Percentiles rank a stretch among this genome's conserved stretches.
These are phyloP conservation scores for Neogale vison DNA, from an alignment of 2,113 vertebrate species.

Conservation along the genomic window DNA sequence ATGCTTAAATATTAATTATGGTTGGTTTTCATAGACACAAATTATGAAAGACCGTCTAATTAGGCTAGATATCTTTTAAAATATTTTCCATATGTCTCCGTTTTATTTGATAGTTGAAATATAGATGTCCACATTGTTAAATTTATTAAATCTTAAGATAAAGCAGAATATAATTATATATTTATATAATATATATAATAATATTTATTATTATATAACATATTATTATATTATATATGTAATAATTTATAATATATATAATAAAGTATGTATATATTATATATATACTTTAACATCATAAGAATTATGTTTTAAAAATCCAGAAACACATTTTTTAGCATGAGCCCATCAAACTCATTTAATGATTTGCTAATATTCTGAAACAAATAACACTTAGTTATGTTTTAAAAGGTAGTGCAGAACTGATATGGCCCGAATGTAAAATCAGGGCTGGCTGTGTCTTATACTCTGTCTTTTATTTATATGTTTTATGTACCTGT, in stretches of 20 bases:
- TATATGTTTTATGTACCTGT: not conserved
- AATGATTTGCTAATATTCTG: constrained; percentile 32
- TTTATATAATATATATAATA: too few species aligned
- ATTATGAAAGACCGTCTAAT: constrained; percentile 3
- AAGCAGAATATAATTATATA: not conserved
- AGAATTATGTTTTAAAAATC: not conserved
- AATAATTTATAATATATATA: too few species aligned
- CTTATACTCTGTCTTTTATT: constrained; percentile 13
- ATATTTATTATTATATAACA: too few species aligned
- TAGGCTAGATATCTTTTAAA: not conserved
- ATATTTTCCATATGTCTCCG: not conserved
- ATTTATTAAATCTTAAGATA: not conserved
- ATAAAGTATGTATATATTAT: too few species aligned
- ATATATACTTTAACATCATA: not conserved
- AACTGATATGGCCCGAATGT: not conserved
- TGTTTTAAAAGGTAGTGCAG: not conserved
- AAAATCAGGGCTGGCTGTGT: not conserved
- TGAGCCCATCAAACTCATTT: not conserved
- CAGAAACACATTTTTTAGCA: constrained; percentile 35
- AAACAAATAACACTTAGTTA: constrained; percentile 28
- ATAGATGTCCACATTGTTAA: not conserved
- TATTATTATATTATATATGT: too few species aligned
- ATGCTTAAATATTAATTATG: not conserved
- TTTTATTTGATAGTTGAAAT: not conserved
- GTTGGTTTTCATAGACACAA: not conserved